Base-by-base conservation (phyloP, 2,113 vertebrate genomes). In the Syngnathoides biaculeatus region DNA sequence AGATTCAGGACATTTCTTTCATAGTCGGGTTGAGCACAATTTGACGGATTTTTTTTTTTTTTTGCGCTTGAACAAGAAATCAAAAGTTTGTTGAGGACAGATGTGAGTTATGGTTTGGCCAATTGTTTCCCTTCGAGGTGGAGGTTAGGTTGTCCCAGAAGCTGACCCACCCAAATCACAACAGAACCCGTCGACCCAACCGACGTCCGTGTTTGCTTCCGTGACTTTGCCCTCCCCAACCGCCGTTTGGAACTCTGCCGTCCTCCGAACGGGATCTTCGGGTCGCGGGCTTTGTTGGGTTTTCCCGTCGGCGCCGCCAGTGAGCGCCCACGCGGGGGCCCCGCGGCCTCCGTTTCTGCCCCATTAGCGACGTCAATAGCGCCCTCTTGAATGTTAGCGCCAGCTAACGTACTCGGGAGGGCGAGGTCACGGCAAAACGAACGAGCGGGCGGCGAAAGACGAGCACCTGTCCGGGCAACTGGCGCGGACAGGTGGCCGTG, bases 401-500 rank as follows among this genome's bases (percentile, higher is more conserved):
- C 35, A 45, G 22, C 57, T 7, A 48, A 67, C 52, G 64, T 59
- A 74, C 43, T 20, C 69, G 53, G 58, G 39, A 27, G 45, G 45
- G 55, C 45, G 8, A 42, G 71, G 62, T 84, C 79, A 89, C 86
- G 87, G n/a, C n/a, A n/a, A n/a, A n/a, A n/a, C n/a, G n/a, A 14
- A 38, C 30, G 72, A 81, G 56, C 10, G 30, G 75, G 77, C 66
- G 72, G 75, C 77, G 68, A 80, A 67, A 72, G 77, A 73, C 12
- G 52, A 47, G 79, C 87, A 90, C 86, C 89, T 89, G 87, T 89
- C 76, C 75, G 48, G 70, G 65, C 89, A 88, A 86, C 86, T 89
- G 86, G 79, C 15, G 72, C 68, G 84, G 84, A 83, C 74, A 67
- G 80, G 67, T 78, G 53, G 75, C 40, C 86, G 77, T 90, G 89